Percentiles rank a stretch among this genome's conserved stretches.
Conservation (phyloP, 2,797 vertebrate species). For the Channallabes apus region DNA sequence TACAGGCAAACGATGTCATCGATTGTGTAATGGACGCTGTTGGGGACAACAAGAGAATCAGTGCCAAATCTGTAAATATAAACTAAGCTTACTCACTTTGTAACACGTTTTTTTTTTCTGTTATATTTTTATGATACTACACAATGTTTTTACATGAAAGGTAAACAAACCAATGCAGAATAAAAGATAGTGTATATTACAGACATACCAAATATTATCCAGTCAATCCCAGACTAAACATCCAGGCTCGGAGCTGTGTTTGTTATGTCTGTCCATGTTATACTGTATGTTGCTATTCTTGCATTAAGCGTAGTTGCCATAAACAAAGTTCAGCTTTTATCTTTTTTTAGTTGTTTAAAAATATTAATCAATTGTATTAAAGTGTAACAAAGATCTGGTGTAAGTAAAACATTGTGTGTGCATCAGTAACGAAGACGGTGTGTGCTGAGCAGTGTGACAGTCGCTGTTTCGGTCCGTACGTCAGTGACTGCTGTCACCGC, state of each 20-base stretch:
- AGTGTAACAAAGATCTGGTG: not conserved
- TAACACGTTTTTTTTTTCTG: not conserved
- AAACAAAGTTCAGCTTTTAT: not conserved
- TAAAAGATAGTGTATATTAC: not conserved
- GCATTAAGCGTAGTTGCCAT: not conserved
- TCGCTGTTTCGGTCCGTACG: slow-evolving; percentile 91
- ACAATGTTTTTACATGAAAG: too few species aligned
- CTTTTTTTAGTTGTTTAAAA: not conserved
- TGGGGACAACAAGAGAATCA: slow-evolving; percentile 93
- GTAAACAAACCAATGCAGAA: not conserved
- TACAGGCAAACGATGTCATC: slow-evolving; percentile 89
- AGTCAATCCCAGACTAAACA: slow-evolving; percentile 11
- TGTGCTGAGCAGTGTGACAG: slow-evolving; percentile 97
- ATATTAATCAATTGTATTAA: not conserved
- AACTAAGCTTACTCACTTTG: not conserved
- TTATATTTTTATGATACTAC: not conserved
- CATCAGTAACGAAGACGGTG: slow-evolving; percentile 88
- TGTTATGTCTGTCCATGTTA: not conserved
- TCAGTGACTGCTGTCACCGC: slow-evolving; percentile 94
- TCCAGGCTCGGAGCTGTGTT: not conserved
- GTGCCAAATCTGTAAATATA: slow-evolving; percentile 89
- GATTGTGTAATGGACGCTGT: slow-evolving; percentile 91
- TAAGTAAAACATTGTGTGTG: not conserved
- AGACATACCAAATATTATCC: not conserved
- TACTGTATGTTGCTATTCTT: not conserved